These are phyloP conservation scores for Bombyx mori DNA, from an alignment of 1,140 invertebrate genomes.

Conservation along the genomic window DNA sequence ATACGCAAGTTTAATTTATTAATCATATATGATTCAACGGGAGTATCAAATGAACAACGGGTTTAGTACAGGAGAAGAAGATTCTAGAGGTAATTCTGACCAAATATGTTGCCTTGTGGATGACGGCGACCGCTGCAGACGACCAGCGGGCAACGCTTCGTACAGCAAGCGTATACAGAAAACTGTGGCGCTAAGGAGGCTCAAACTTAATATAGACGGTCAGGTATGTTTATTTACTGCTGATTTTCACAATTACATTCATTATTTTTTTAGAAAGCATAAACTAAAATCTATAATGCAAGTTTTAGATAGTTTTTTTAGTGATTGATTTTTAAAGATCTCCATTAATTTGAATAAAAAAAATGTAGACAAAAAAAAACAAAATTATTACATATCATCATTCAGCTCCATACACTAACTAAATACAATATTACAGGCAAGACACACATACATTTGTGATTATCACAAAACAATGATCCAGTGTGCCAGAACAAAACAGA, in stretches of 20 bases:
- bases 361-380: no score
- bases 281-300: conserved; percentile 2
- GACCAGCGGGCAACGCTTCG: conserved; percentile 93
- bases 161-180: conserved; percentile 98
- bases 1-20: conserved; percentile 38
- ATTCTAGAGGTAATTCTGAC: conserved; percentile 85
- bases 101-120: conserved; percentile 96
- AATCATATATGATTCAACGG: conserved; percentile 72
- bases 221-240: conserved; percentile 70
- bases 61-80: conserved; percentile 91
- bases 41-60: conserved; percentile 81
- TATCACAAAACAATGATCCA: conserved; percentile 96
- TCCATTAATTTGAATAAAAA: no score
- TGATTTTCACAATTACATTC: conserved; percentile 2
- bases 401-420: neutral
- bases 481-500: conserved; percentile 87
- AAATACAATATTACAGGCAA: conserved; percentile 75
- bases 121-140: conserved; percentile 86
- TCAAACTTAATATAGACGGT: conserved; percentile 90
- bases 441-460: conserved; percentile 97
- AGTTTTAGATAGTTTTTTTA: neutral
- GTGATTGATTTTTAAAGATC: no score
- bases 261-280: no score
- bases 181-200: conserved; percentile 91
- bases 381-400: no score